Conservation (phyloP, 2,888 invertebrate species). For the Vesta saturnalis region DNA sequence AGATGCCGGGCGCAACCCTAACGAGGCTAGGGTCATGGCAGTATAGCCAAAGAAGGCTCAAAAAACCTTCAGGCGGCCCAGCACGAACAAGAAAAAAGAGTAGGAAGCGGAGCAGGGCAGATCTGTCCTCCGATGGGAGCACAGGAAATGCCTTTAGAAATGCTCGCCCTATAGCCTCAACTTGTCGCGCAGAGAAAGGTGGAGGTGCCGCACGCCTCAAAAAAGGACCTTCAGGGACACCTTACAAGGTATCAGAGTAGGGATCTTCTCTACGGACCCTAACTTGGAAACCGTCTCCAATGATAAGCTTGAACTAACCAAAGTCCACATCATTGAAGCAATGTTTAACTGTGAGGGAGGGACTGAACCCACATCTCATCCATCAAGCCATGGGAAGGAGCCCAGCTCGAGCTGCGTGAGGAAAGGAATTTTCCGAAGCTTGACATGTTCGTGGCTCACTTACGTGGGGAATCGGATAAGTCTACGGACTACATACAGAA, state of each 20-base stretch:
- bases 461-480: neutral
- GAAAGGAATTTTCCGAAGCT: too few species aligned
- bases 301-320: too few species aligned
- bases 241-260: neutral
- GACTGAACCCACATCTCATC: too few species aligned
- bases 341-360: too few species aligned
- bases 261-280: too few species aligned
- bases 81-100: neutral
- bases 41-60: neutral
- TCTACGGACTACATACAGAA: neutral
- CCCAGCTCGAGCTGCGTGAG: too few species aligned
- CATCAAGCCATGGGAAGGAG: too few species aligned
- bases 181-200: too few species aligned
- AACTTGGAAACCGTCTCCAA: neutral
- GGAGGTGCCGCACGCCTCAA: too few species aligned
- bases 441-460: neutral
- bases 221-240: neutral
- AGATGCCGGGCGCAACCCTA: neutral
- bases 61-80: neutral
- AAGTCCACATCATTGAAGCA: too few species aligned
- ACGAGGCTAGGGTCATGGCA: neutral
- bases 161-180: too few species aligned
- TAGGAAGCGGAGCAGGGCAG: neutral
- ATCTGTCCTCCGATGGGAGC: neutral
- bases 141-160: neutral